Base-by-base conservation (phyloP, 2,113 vertebrate species). In the Ivindomyrus marchei region DNA sequence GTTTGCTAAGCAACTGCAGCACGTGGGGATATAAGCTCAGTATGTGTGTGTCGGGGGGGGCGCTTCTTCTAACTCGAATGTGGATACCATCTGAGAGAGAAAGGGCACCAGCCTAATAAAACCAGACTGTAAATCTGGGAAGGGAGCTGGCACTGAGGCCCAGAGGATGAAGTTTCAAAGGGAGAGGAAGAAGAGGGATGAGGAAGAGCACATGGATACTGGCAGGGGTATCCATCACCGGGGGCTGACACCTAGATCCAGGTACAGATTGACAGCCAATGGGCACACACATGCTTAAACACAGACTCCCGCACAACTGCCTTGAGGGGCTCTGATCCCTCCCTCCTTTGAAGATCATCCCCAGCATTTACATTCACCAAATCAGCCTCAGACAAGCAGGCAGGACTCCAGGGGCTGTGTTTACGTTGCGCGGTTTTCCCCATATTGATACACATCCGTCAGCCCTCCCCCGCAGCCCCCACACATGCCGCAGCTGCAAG, bases 301-400 rank as follows among this genome's bases (percentile, higher is more conserved):
- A 88, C 87, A 84, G 13, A 56, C 52, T 46, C 24, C 56, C 49
- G 46, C 70, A 90, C 49, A 84, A 10, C 36, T 52, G 66, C 53
- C 86, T 91, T 56, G 85, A 36, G 70, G 7, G 9, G 1, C 50
- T 88, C 52, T 45, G 10, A 89, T 90, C 89, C 85, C 91, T 90
- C 56, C 52, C 70, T 92, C 92, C 91, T 94, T 93, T 92, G 66
- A 94, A 94, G 92, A 89, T 87, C 88, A 91, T 93, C 93, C 92
- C 89, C 88, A 89, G 90, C 94, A 93, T 95, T 96, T 94, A 94
- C 91, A 91, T 36, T 77, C 46, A 91, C 94, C 95, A 94, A 94
- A 93, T 95, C 92, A 92, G 92, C 91, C 91, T 31, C 46, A 91
- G 90, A 91, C 92, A 89, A 27, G 89, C 91, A 88, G 84, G 88